Evolutionary conservation across 2,888 invertebrate genomes (phyloP), one percentile per base, ranked within the genome.

Genomic region (Diaperis boleti): DNA sequence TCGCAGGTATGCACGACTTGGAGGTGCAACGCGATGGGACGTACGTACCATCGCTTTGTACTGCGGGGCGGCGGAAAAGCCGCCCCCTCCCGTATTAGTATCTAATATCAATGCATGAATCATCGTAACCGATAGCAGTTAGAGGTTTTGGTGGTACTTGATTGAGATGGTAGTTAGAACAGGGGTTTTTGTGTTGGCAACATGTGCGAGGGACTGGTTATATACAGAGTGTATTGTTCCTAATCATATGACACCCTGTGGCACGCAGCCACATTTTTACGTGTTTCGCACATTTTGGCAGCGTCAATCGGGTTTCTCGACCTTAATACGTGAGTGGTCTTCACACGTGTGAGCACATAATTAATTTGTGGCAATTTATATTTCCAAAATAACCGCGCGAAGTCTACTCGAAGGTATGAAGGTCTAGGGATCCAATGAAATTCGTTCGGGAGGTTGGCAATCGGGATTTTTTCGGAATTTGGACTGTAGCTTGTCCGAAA

Each of bases 1-100:
- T 71, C 73, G 75, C 79, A 80, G 79, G 79, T 79, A 78, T 74
- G 78, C 78, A 79, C 75, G 76, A 42, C 41, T 59, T 62, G 37
- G 35, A 42, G 20, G 44, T 39, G 10, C 29, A 49, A 47, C 54
- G 55, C 15, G 42, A 49, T 50, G 37, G 31, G n/a, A 26, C 26
- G n/a, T 8, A 26, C 26, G 26, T n/a, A 26, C 26, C 52, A 55
- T 63, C 47, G 4, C 49, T 55, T 37, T 26, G n/a, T n/a, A 26
- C n/a, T n/a, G n/a, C n/a, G n/a, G n/a, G n/a, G n/a, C n/a, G n/a
- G n/a, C n/a, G n/a, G n/a, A n/a, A n/a, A n/a, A n/a, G n/a, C n/a
- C n/a, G n/a, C n/a, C n/a, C n/a, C 26, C 26, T 26, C 8, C n/a
- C 26, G n/a, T 26, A 26, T 20, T 20, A 20, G 20, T 4, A 20